Conservation (phyloP, 2,888 invertebrate genomes). For the Synanthedon formicaeformis region DNA sequence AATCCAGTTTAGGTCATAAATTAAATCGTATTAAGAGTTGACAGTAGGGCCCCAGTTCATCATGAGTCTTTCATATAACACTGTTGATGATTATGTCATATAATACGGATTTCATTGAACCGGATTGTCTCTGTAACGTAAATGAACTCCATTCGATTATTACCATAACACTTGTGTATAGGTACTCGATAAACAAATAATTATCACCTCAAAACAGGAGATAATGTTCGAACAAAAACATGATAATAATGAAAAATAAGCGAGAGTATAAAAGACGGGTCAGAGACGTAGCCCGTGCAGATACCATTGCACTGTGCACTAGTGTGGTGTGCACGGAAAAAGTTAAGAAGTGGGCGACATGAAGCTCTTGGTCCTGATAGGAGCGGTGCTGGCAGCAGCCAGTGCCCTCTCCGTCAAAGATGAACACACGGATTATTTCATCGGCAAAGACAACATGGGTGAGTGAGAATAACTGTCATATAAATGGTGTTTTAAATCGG, state of each 20-base stretch:
- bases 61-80: too few species aligned
- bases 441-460: slow-evolving; percentile 50
- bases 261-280: background rate
- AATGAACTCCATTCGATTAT: too few species aligned
- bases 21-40: too few species aligned
- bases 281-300: background rate
- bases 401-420: slow-evolving; percentile 43
- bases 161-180: too few species aligned
- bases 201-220: background rate
- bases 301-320: background rate
- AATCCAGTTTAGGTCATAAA: too few species aligned
- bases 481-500: background rate
- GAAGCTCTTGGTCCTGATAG: slow-evolving; percentile 33
- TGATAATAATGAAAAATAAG: background rate
- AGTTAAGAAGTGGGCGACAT: slow-evolving; percentile 12
- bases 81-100: too few species aligned
- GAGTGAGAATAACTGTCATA: slow-evolving; percentile 25
- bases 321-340: background rate
- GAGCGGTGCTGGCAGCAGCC: slow-evolving; percentile 33
- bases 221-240: background rate
- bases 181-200: background rate
- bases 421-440: slow-evolving; percentile 21
- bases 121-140: too few species aligned
- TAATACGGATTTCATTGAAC: too few species aligned
- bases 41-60: too few species aligned